A percentile compares a stretch with the other conserved stretches of the same genome.
These are phyloP conservation scores for Drosophila watanabei DNA, from an alignment of 1,140 invertebrate genomes.

Conservation along the genomic window DNA sequence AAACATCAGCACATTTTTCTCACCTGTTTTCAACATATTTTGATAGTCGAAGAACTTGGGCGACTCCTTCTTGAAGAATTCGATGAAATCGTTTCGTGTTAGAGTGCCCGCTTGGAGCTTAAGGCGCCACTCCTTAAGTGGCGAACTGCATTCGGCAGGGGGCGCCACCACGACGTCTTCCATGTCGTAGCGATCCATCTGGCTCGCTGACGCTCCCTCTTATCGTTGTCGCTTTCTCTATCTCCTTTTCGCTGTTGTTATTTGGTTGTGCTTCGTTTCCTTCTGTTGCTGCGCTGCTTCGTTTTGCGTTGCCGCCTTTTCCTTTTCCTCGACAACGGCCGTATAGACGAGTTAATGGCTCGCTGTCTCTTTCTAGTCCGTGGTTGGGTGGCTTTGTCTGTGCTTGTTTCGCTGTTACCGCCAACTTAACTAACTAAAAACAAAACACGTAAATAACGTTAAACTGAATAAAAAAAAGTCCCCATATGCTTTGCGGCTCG, in stretches of 20 bases:
- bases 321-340: constrained; percentile 1
- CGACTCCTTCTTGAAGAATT: constrained; percentile 75
- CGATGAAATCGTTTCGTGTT: constrained; percentile 65
- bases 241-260: not conserved
- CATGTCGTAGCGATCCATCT: constrained; percentile 83
- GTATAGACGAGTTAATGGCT: constrained; percentile 1
- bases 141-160: constrained; percentile 61
- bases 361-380: constrained; percentile 8
- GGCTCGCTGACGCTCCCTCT: not conserved
- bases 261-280: not conserved
- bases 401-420: constrained; percentile 30
- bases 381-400: constrained; percentile 26
- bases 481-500: not conserved
- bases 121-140: constrained; percentile 82
- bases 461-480: constrained; percentile 7
- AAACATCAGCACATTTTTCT: constrained; percentile 21
- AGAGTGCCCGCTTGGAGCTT: constrained; percentile 74
- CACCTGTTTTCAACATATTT: constrained; percentile 68
- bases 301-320: not conserved
- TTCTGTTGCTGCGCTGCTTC: not conserved
- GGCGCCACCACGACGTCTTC: constrained; percentile 81
- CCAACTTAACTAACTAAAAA: constrained; percentile 19
- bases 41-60: constrained; percentile 78
- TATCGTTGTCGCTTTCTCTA: constrained; percentile 11
- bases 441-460: constrained; percentile 2